Base-by-base conservation (phyloP, 1,140 invertebrate species). In the Leucophenga varia region DNA sequence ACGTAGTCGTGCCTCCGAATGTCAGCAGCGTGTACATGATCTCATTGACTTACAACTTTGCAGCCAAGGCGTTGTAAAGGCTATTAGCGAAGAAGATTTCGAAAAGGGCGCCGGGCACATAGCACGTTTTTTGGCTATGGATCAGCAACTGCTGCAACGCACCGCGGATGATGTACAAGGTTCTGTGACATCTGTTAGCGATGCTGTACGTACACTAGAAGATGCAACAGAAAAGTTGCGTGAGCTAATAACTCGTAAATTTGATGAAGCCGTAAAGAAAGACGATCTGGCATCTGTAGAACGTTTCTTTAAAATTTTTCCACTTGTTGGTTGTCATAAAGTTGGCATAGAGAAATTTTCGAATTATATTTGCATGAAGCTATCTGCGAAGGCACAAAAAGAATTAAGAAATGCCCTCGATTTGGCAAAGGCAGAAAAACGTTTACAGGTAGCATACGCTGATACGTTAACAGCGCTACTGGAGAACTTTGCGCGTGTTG, bases 231-330 rank as follows among this genome's bases (percentile, higher is more conserved):
- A 61, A 47, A 77, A 80, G 51, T 64, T 79, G 28, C 82, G 84
- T 54, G 76, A 79, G 20, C 84, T 95, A 39, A 84, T 96, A 1
- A 84, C 84, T 17, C 81, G 81, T 31, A 89, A 89, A 60, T 95
- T 99, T 74, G 91, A 97, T 67, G 92, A 97, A 61, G 93, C 97
- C 19, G 88, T 97, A 0, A 84, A 86, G 45, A 84, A 84, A 36
- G 88, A 93, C 68, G 95, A 99, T 78, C 80, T 90, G 16, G 90
- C 90, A 3, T 91, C 91, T 3, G 89, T 98, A 13, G 95, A 98
- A 85, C 91, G 95, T 52, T 95, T 98, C 76, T 99, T 99, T 72
- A 99, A 98, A 78, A 88, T 99, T 63, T 99, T 98, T 77, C 97
- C 97, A 2, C 79, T 98, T 17, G 79, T 99, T 3, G 93, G 92